Conservation (phyloP, 2,888 invertebrate genomes). For the Lochmaea crataegi region DNA sequence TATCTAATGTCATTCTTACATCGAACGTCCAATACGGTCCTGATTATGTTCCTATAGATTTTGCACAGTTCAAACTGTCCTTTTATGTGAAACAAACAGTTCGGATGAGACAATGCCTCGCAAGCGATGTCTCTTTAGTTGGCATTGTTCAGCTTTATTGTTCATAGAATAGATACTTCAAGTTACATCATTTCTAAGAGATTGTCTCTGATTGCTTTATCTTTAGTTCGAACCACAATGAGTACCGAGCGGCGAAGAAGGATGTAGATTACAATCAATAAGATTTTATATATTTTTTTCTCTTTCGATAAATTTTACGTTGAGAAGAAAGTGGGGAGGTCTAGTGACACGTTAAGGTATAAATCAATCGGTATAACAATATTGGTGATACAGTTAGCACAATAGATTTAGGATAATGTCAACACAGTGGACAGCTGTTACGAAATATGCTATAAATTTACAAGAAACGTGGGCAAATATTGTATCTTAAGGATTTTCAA, state of each 20-base stretch:
- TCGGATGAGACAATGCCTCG: conserved; percentile 60
- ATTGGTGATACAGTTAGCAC: conserved; percentile 8
- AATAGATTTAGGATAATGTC: conserved; percentile 1
- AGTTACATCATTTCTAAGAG: conserved; percentile 66
- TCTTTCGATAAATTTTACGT: conserved; percentile 23
- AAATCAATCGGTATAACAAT: background rate
- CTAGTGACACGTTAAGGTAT: background rate
- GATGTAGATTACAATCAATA: conserved; percentile 35
- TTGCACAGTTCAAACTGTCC: conserved; percentile 63
- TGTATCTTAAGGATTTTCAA: background rate
- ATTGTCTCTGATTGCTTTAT: conserved; percentile 65
- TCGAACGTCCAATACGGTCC: background rate
- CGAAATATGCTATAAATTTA: background rate
- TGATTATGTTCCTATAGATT: conserved; percentile 59
- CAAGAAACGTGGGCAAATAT: background rate
- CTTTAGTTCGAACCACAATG: conserved; percentile 57
- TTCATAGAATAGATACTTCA: conserved; percentile 65
- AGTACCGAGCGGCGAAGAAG: conserved; percentile 45
- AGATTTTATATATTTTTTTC: conserved; percentile 35
- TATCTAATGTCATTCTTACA: background rate
- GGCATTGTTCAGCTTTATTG: conserved; percentile 62
- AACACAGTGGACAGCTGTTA: background rate
- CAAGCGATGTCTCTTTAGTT: conserved; percentile 66
- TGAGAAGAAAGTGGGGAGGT: background rate
- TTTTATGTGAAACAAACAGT: conserved; percentile 64